These are phyloP conservation scores for Hozukius guyotensis DNA, from an alignment of 2,797 vertebrate genomes.

Conservation along the genomic window DNA sequence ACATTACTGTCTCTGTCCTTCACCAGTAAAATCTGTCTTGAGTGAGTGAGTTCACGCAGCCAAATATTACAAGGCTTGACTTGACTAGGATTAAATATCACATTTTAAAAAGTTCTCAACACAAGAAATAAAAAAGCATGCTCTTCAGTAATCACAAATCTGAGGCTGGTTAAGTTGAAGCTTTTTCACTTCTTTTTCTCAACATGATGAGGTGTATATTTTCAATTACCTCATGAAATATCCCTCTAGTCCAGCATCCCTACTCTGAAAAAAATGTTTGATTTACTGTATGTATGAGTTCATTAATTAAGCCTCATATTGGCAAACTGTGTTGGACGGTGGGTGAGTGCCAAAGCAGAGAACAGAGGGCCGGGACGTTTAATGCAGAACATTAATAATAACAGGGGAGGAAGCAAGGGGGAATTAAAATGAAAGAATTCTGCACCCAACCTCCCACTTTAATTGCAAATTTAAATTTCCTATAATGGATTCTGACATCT, in stretches of 20 bases:
- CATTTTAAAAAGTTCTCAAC: conserved; percentile 2
- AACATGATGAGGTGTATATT: conserved; percentile 24
- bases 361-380: conserved; percentile 70
- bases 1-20: conserved; percentile 30
- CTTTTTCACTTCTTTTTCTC: conserved; percentile 13
- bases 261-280: conserved; percentile 45
- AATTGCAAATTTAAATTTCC: conserved; percentile 88
- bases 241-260: conserved; percentile 37
- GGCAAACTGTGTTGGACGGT: conserved; percentile 59
- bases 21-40: conserved; percentile 27
- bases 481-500: conserved; percentile 88
- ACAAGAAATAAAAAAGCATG: neutral
- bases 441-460: conserved; percentile 81
- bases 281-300: conserved; percentile 68
- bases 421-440: conserved; percentile 82
- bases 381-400: conserved; percentile 82
- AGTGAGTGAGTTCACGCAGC: conserved; percentile 2
- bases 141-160: conserved; percentile 13
- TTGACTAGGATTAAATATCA: conserved; percentile 36
- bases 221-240: conserved; percentile 51
- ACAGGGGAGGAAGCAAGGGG: conserved; percentile 66
- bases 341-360: conserved; percentile 63
- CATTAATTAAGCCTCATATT: conserved; percentile 80
- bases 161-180: neutral
- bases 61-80: conserved; percentile 14